Base-by-base conservation (phyloP, 1,140 invertebrate species). In the Ladona fulva region DNA sequence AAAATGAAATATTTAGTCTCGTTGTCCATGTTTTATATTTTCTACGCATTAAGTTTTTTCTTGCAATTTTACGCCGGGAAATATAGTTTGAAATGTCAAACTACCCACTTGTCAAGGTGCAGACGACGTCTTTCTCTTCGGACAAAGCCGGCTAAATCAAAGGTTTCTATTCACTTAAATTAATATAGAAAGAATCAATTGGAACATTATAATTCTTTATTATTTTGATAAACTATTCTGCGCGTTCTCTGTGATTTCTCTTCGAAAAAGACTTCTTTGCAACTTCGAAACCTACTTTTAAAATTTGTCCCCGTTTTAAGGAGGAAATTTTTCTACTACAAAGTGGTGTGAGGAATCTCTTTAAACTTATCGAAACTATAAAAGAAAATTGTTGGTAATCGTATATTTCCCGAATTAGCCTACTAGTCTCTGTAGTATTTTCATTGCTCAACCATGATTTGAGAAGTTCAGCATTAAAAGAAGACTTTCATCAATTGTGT, bases 401-500 rank as follows among this genome's bases (percentile, higher is more conserved):
- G n/a, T 66, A 66, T 22, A 66, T 66, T 66, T 66, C n/a, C n/a
- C 12, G 52, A 66, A 22, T 66, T 42, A 77, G 42, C 29, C 16
- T 42, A 24, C 29, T n/a, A 77, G 76, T 44, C 42, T 77, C 12
- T 16, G 11, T 42, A 24, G 42, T 24, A 59, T 44, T 59, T 24
- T 44, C 44, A 37, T 42, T 24, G 76, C 19, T 77, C 42, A 19
- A 42, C 42, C 12, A 37, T 14, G 24, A 59, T 12, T 19, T 14
- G n/a, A 37, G 76, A 37, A 25, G 22, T 42, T 24, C 25, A 77
- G 19, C 42, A 76, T 8, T 5, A 12, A 25, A 37, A 19, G 37
- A 74, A 66, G 22, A 59, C 16, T 77, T 77, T 52, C 37, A 74
- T 22, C 37, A 52, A 24, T 66, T 77, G 24, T 25, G 52, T 77